Evolutionary conservation across 2,113 vertebrate genomes (phyloP), one percentile per base, ranked within the genome.

Genomic region (Tyto alba): DNA sequence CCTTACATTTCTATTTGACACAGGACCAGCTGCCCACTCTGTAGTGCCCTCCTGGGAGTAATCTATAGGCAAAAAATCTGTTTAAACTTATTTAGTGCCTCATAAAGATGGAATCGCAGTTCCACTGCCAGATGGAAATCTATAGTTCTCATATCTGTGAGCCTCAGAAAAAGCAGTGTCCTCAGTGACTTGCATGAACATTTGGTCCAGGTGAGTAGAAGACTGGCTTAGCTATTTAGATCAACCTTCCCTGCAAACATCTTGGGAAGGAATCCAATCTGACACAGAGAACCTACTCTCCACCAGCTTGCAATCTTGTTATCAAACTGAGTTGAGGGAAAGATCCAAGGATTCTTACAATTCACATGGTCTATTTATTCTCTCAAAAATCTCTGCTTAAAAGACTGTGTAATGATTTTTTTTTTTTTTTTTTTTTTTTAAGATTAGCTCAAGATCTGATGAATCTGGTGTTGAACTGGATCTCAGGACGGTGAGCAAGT

Each of bases 61-160:
- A 95, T 97, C 88, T 90, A 32, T 62, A 90, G 18, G 29, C 69
- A 86, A 78, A 90, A 93, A 89, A 81, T 79, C 68, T 85, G 73
- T 95, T 95, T 96, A 96, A 94, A 96, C 86, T 96, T 94, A 63
- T 73, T 92, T 96, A 88, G 74, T 85, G 85, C 86, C 85, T 94
- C 92, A 68, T 96, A 93, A 95, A 96, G 80, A 72, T 86, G 85
- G 80, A 96, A 93, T 94, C 9, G 10, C 68, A 15, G 13, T 89
- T 93, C 45, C n/a, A 30, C 67, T 84, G 93, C 88, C 89, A 97
- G 95, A 87, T 94, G 93, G 83, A 95, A 93, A 89, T 75, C 77
- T 95, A 14, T 17, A 90, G 63, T 84, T 89, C 80, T 93, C 43
- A 29, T 85, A 78, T 77, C 79, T 6, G 1, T 16, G 23, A 83